Evolutionary conservation across 2,888 invertebrate genomes (phyloP).

Genomic region (Elmis aenea): DNA sequence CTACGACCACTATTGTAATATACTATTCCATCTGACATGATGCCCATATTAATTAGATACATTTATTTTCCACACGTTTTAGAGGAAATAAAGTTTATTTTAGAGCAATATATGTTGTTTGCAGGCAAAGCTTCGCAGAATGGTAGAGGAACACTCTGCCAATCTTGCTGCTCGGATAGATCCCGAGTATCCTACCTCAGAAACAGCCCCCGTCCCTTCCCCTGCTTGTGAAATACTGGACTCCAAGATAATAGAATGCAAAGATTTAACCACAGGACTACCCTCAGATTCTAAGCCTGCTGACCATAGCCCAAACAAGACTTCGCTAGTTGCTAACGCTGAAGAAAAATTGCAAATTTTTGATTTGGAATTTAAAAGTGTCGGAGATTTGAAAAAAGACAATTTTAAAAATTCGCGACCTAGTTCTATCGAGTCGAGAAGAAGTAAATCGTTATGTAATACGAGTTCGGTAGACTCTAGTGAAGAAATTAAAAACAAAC

Average conservation of each 20-base stretch:
- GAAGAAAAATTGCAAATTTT: constrained; percentile 27
- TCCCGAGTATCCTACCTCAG: constrained; percentile 40
- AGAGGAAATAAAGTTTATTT: too few relatives aligned
- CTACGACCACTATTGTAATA: too few relatives aligned
- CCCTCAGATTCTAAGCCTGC: constrained; percentile 8
- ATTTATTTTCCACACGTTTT: too few relatives aligned
- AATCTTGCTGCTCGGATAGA: constrained; percentile 43
- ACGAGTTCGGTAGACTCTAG: constrained; percentile 34
- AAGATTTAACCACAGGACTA: constrained; percentile 26
- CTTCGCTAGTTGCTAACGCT: constrained; percentile 16
- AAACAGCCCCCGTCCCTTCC: constrained; percentile 25
- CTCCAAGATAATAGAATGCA: constrained; percentile 30
- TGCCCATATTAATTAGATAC: too few relatives aligned
- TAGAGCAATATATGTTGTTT: constrained; percentile 21
- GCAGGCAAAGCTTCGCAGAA: constrained; percentile 57
- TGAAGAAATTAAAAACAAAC: constrained; percentile 30
- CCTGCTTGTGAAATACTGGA: constrained; percentile 33
- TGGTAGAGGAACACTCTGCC: constrained; percentile 78
- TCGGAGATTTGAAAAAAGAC: constrained; percentile 28
- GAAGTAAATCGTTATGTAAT: constrained; percentile 37
- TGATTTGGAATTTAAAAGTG: constrained; percentile 29
- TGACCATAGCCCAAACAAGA: constrained; percentile 14
- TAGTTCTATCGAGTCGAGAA: constrained; percentile 35
- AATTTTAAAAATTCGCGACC: constrained; percentile 29
- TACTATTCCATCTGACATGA: too few relatives aligned